Evolutionary conservation across 2,888 invertebrate species (phyloP).

Genomic region (Drepanosiphum platanoidis): DNA sequence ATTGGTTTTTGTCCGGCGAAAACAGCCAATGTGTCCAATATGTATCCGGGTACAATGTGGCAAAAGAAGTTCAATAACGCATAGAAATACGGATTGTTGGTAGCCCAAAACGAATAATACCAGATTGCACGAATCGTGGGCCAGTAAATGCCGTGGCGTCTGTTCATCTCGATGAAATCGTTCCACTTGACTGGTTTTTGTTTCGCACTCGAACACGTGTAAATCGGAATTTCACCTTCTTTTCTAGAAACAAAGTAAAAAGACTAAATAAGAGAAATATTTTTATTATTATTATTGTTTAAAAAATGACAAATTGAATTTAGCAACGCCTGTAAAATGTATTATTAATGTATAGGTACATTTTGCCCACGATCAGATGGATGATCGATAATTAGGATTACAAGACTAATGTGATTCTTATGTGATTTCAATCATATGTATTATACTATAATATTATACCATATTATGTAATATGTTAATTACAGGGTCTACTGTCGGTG

Average conservation of each 20-base stretch:
- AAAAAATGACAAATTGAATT: too few relatives aligned
- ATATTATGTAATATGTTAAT: too few relatives aligned
- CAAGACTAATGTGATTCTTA: too few relatives aligned
- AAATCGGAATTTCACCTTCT: slow-evolving; percentile 71
- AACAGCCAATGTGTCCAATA: slow-evolving; percentile 64
- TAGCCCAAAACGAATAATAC: slow-evolving; percentile 64
- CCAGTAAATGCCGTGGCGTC: slow-evolving; percentile 70
- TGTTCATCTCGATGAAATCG: slow-evolving; percentile 72
- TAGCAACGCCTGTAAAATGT: too few relatives aligned
- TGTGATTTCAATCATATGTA: too few relatives aligned
- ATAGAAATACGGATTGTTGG: slow-evolving; percentile 63
- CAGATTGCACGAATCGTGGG: slow-evolving; percentile 72
- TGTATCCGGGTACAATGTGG: slow-evolving; percentile 64
- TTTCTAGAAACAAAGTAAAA: slow-evolving; percentile 64
- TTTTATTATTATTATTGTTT: too few relatives aligned
- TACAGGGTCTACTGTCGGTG: too few relatives aligned
- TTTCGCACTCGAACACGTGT: slow-evolving; percentile 86
- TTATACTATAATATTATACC: too few relatives aligned
- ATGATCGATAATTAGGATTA: too few relatives aligned
- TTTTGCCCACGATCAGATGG: too few relatives aligned
- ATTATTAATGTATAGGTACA: too few relatives aligned
- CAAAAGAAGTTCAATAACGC: slow-evolving; percentile 63
- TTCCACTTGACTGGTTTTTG: slow-evolving; percentile 87
- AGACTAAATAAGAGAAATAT: too few relatives aligned
- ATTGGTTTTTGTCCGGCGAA: slow-evolving; percentile 64